Evolutionary conservation across 2,888 invertebrate genomes (phyloP).

Genomic region (Axea sp.): DNA sequence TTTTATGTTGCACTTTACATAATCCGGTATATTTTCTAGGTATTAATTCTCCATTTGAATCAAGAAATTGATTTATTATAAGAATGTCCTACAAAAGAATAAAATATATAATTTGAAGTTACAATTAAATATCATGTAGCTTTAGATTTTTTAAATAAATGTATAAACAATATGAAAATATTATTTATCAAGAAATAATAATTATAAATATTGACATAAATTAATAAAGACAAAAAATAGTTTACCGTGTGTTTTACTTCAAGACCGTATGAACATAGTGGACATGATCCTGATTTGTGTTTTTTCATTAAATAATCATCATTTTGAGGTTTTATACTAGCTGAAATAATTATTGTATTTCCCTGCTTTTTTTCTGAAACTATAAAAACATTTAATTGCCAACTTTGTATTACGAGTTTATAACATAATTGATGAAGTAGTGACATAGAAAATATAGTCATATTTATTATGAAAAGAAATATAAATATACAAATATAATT

Average conservation of each 20-base stretch:
- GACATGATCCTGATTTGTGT: conserved; percentile 10
- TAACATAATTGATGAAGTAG: too few relatives aligned
- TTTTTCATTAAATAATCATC: conserved; percentile 11
- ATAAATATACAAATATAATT: background rate
- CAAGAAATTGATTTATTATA: conserved; percentile 46
- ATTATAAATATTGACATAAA: too few relatives aligned
- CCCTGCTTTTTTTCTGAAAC: conserved; percentile 36
- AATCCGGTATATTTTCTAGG: conserved; percentile 8
- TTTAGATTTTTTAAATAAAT: conserved; percentile 6
- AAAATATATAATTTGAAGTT: conserved; percentile 1
- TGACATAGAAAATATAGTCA: too few relatives aligned
- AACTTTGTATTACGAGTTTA: too few relatives aligned
- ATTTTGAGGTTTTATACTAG: conserved; percentile 12
- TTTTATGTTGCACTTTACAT: conserved; percentile 39
- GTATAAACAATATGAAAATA: too few relatives aligned
- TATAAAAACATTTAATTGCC: conserved; percentile 14
- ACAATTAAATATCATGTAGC: conserved; percentile 6
- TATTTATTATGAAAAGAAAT: too few relatives aligned
- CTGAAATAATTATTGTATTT: conserved; percentile 26
- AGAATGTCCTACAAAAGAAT: conserved; percentile 37
- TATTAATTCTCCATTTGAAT: conserved; percentile 20
- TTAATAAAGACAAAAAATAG: too few relatives aligned
- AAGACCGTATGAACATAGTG: conserved; percentile 33
- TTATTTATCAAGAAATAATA: background rate
- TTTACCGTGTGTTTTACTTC: conserved; percentile 51